Conservation (phyloP, 2,888 invertebrate genomes). For the Eudasyphora cyanicolor region DNA sequence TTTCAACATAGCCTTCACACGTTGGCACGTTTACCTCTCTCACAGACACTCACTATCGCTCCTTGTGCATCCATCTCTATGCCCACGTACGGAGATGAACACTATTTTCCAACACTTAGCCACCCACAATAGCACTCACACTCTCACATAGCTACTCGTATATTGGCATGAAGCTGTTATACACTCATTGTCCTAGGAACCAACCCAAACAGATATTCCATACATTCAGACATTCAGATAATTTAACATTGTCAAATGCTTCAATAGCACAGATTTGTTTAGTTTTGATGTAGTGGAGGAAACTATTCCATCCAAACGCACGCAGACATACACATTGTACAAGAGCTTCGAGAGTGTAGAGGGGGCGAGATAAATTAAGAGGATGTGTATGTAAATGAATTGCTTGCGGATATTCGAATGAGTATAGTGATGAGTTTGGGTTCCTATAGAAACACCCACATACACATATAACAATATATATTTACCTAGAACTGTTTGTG, state of each 20-base stretch:
- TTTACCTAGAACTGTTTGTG: too few species aligned
- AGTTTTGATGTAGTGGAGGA: neutral
- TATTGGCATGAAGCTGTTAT: neutral
- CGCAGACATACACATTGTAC: neutral
- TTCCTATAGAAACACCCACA: neutral
- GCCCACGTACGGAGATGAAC: neutral
- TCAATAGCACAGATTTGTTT: constrained; percentile 38
- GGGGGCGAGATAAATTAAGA: neutral
- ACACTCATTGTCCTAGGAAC: neutral
- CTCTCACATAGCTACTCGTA: neutral
- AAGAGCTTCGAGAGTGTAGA: neutral
- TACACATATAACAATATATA: too few species aligned
- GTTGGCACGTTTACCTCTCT: neutral
- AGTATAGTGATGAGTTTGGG: neutral
- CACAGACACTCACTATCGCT: neutral
- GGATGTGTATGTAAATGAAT: constrained; percentile 14
- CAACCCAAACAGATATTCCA: neutral
- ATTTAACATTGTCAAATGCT: constrained; percentile 34
- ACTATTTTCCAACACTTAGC: too few species aligned
- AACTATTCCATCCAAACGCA: neutral
- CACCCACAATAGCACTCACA: neutral
- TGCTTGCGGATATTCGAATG: neutral
- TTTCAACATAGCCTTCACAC: constrained; percentile 40
- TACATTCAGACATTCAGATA: neutral
- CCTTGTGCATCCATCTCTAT: neutral